Evolutionary conservation across 2,888 invertebrate species (phyloP).

Genomic region (Drosophila fulvimacula): DNA sequence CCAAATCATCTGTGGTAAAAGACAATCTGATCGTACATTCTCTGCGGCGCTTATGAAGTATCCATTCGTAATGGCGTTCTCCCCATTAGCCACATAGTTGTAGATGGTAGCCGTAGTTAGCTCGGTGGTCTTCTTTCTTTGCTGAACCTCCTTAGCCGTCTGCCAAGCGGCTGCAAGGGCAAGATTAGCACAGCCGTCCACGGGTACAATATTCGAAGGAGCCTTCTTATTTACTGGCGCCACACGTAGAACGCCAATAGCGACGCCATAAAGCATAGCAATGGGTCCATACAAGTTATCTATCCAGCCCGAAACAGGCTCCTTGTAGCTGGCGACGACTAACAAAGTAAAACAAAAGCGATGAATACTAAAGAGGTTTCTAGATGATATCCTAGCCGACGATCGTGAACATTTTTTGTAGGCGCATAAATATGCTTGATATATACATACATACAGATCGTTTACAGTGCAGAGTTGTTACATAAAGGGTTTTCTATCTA

Average conservation of each 20-base stretch:
- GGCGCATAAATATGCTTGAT: no score
- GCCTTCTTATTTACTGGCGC: conserved; percentile 73
- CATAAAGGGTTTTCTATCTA: no score
- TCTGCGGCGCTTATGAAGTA: conserved; percentile 85
- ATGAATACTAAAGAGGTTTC: background rate
- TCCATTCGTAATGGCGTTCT: conserved; percentile 92
- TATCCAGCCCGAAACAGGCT: conserved; percentile 88
- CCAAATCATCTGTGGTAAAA: conserved; percentile 89
- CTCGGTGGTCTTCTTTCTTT: background rate
- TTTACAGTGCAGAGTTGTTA: no score
- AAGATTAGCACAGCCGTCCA: conserved; percentile 85
- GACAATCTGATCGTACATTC: conserved; percentile 80
- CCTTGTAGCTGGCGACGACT: conserved; percentile 84
- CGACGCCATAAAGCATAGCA: conserved; percentile 85
- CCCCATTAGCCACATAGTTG: conserved; percentile 93
- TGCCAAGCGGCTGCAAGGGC: conserved; percentile 85
- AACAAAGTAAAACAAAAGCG: background rate
- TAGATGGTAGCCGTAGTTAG: conserved; percentile 84
- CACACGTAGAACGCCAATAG: conserved; percentile 87
- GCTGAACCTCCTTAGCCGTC: conserved; percentile 67
- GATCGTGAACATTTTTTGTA: no score
- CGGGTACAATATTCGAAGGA: conserved; percentile 84
- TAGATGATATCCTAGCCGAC: background rate
- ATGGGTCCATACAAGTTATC: conserved; percentile 89
- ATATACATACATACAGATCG: no score